phyloP scores from a whole-genome alignment of 2,888 invertebrate genomes.

The Emmelina monodactyla region DNA sequence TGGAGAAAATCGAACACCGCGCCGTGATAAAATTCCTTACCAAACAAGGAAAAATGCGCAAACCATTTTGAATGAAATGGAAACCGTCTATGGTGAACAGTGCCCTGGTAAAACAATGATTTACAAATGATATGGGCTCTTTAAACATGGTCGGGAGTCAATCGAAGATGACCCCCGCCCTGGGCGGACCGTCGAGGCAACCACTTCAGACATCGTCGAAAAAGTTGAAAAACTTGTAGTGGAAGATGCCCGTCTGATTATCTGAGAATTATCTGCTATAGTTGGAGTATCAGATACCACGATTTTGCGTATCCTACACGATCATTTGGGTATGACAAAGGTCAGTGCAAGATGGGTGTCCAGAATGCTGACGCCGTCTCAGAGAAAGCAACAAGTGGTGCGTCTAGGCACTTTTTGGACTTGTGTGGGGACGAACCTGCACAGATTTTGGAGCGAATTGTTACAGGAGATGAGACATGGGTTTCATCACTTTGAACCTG shows the following conservation, averaged over 20 bases:
- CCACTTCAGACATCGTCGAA: slow-evolving; percentile 12
- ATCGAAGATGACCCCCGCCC: slow-evolving; percentile 10
- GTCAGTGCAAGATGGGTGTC: background rate
- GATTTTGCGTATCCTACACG: slow-evolving; percentile 7
- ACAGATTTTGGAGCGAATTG: background rate
- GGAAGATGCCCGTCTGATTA: slow-evolving; percentile 9
- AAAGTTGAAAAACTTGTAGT: slow-evolving; percentile 13
- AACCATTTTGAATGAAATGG: too few relatives aligned
- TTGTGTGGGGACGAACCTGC: background rate
- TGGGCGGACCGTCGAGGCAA: slow-evolving; percentile 9
- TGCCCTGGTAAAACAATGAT: slow-evolving; percentile 11
- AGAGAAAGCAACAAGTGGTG: background rate
- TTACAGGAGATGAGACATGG: background rate
- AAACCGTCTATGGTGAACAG: slow-evolving; percentile 10
- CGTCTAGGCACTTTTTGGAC: too few relatives aligned
- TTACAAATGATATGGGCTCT: slow-evolving; percentile 10
- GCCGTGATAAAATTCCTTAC: background rate
- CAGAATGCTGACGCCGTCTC: slow-evolving; percentile 1
- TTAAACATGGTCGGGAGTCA: slow-evolving; percentile 10
- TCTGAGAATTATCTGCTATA: slow-evolving; percentile 9
- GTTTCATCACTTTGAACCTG: background rate
- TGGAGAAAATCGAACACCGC: too few relatives aligned
- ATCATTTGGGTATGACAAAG: slow-evolving; percentile 10
- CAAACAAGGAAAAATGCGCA: slow-evolving; percentile 9
- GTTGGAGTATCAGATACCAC: slow-evolving; percentile 10